These are phyloP conservation scores for Oceanodroma leucorhoa DNA, from an alignment of 2,797 vertebrate genomes.

Conservation along the genomic window DNA sequence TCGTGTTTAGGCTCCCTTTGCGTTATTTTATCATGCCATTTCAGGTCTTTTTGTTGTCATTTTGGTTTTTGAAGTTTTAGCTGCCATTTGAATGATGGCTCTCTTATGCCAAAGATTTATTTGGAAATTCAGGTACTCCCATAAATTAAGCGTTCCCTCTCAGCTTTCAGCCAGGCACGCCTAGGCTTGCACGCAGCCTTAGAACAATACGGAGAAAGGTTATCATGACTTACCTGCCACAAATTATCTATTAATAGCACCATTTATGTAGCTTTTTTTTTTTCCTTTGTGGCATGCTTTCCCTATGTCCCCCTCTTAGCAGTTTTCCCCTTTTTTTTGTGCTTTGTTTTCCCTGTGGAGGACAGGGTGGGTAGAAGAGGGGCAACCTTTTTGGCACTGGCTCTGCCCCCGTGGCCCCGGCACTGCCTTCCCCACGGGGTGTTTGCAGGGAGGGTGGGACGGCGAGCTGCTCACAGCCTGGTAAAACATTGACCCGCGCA, in stretches of 20 bases:
- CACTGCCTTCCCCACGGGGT: conserved; percentile 63
- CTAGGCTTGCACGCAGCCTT: conserved; percentile 58
- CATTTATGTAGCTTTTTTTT: not conserved
- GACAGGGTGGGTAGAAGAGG: not conserved
- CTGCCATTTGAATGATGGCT: not conserved
- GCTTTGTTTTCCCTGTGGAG: not conserved
- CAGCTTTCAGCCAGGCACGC: conserved; percentile 48
- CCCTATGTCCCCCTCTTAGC: not conserved
- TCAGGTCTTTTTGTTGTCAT: not conserved
- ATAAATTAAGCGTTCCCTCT: conserved; percentile 42
- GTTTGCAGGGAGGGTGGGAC: conserved; percentile 84
- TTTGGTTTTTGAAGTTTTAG: not conserved
- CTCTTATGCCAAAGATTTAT: not conserved
- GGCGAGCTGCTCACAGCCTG: conserved; percentile 66
- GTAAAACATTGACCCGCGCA: conserved; percentile 83
- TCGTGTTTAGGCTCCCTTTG: not conserved
- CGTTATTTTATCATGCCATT: not conserved
- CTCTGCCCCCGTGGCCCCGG: conserved; percentile 42
- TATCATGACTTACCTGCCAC: conserved; percentile 54
- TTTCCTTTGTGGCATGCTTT: not conserved
- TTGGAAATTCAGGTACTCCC: conserved; percentile 9
- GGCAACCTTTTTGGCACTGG: not conserved
- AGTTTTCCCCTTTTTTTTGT: not conserved
- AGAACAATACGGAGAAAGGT: conserved; percentile 48
- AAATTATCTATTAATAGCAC: conserved; percentile 29